phyloP scores from a whole-genome alignment of 2,888 invertebrate genomes.

The Mesorhabditis sp. region DNA sequence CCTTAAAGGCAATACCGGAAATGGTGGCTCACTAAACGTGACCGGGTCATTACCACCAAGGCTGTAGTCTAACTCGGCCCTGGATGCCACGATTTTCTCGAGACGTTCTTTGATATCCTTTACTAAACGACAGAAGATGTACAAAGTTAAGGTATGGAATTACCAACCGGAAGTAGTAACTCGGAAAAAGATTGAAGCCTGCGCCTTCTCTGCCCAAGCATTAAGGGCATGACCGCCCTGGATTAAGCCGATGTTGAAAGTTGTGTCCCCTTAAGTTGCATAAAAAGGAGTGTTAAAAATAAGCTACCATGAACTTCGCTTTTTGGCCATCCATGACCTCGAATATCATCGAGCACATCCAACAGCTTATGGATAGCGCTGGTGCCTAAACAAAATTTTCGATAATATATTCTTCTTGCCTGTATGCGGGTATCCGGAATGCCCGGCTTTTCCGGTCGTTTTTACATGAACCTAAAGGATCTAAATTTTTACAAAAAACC shows the following conservation, averaged over 20 bases:
- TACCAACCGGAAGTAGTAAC: slow-evolving; percentile 27
- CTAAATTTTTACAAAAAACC: not conserved
- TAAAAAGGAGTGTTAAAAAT: not conserved
- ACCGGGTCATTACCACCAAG: slow-evolving; percentile 3
- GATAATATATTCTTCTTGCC: slow-evolving; percentile 18
- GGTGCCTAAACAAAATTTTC: slow-evolving; percentile 5
- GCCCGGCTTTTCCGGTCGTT: slow-evolving; percentile 38
- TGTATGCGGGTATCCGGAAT: slow-evolving; percentile 49
- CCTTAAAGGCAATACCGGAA: not conserved
- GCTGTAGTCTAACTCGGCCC: slow-evolving; percentile 4
- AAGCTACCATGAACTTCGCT: slow-evolving; percentile 27
- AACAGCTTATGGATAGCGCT: slow-evolving; percentile 50
- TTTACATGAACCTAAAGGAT: slow-evolving; percentile 24
- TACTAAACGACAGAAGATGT: not conserved
- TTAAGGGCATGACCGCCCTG: slow-evolving; percentile 53
- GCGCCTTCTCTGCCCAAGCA: slow-evolving; percentile 45
- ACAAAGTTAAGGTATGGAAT: not conserved
- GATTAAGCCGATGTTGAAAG: slow-evolving; percentile 49
- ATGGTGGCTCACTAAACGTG: not conserved
- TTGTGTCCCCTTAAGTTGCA: slow-evolving; percentile 40
- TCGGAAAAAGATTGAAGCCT: slow-evolving; percentile 43
- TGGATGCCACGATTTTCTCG: not conserved
- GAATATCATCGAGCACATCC: slow-evolving; percentile 41
- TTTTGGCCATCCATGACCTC: slow-evolving; percentile 40
- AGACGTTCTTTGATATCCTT: not conserved